Evolutionary conservation across 2,797 vertebrate genomes (phyloP).

Genomic region (Sebastes melanostomus): DNA sequence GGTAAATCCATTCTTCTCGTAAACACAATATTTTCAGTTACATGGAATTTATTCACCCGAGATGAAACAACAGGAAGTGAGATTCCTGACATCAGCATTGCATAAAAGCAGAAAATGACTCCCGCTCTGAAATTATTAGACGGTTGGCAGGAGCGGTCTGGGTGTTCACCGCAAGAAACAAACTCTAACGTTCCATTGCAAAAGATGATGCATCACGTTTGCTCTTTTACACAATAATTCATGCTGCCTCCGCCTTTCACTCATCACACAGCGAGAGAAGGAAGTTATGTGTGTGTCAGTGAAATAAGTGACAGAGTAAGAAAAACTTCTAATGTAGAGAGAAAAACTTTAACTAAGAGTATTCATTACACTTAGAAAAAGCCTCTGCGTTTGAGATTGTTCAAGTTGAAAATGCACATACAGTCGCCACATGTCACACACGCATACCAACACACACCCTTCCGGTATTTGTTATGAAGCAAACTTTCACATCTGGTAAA

Average conservation of each 20-base stretch:
- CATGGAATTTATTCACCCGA: background rate
- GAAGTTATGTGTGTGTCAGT: slow-evolving; percentile 10
- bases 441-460: slow-evolving; percentile 60
- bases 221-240: background rate
- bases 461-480: slow-evolving; percentile 76
- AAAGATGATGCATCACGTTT: background rate
- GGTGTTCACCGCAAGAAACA: background rate
- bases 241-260: background rate
- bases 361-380: background rate
- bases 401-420: background rate
- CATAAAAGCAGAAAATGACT: background rate
- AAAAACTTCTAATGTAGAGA: background rate
- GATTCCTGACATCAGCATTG: slow-evolving; percentile 38
- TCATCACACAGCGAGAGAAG: slow-evolving; percentile 2
- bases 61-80: slow-evolving; percentile 56
- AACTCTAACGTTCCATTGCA: background rate
- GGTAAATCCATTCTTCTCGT: background rate
- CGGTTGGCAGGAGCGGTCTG: background rate
- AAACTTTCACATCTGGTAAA: slow-evolving; percentile 68
- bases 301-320: background rate
- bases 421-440: slow-evolving; percentile 30
- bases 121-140: background rate
- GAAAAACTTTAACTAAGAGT: background rate
- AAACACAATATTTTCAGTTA: background rate
- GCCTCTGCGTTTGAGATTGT: accelerated